Conservation (phyloP, 1,140 invertebrate species). For the Calosoma granatense region DNA sequence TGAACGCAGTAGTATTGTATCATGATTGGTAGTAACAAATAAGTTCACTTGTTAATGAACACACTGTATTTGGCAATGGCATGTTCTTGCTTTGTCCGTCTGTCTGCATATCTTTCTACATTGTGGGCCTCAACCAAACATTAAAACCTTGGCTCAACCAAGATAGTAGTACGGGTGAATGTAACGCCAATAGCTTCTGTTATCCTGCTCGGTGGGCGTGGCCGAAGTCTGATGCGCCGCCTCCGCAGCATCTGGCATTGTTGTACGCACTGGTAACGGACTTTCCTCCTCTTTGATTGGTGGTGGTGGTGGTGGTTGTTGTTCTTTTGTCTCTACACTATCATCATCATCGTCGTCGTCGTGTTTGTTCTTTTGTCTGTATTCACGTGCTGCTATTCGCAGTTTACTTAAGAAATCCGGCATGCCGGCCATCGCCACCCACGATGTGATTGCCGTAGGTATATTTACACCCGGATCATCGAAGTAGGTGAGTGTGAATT, state of each 20-base stretch:
- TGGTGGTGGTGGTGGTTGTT: neutral
- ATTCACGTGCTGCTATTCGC: constrained; percentile 1
- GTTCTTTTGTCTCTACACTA: neutral
- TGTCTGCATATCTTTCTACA: too few species aligned
- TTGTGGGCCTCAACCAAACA: too few species aligned
- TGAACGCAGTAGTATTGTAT: too few species aligned
- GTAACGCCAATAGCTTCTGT: neutral
- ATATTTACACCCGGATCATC: constrained; percentile 73
- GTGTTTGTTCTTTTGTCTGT: neutral
- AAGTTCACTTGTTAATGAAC: too few species aligned
- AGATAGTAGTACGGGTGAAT: neutral
- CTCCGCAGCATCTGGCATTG: neutral
- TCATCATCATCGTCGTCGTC: neutral
- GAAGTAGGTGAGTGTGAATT: constrained; percentile 79
- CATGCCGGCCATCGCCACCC: constrained; percentile 47
- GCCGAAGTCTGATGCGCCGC: neutral
- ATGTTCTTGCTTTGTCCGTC: too few species aligned
- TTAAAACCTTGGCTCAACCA: neutral
- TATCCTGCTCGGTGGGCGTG: neutral
- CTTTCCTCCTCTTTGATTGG: neutral
- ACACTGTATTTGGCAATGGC: too few species aligned
- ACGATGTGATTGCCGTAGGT: constrained; percentile 50
- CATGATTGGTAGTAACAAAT: too few species aligned
- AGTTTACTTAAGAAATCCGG: constrained; percentile 34
- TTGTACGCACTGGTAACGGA: neutral